Evolutionary conservation across 2,888 invertebrate genomes (phyloP).

Genomic region (Erebia ligea): DNA sequence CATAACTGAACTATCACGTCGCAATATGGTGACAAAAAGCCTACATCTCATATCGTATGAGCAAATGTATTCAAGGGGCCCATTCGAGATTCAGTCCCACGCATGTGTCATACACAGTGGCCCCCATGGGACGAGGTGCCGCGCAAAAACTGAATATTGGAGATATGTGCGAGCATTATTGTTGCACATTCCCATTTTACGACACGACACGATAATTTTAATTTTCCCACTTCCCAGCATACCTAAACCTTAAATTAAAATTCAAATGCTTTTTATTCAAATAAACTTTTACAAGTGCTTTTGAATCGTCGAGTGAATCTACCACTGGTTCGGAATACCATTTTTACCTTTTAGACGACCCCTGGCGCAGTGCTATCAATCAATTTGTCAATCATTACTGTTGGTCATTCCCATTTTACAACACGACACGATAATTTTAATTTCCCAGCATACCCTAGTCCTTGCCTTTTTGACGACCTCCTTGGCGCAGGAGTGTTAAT

Average conservation of each 20-base stretch:
- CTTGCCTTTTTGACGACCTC: too few relatives aligned
- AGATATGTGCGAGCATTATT: slow-evolving; percentile 78
- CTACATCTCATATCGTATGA: slow-evolving; percentile 66
- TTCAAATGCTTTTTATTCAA: too few relatives aligned
- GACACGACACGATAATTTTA: slow-evolving; percentile 47
- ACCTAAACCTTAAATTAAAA: neutral
- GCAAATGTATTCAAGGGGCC: slow-evolving; percentile 78
- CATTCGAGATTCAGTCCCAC: slow-evolving; percentile 67
- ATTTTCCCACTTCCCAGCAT: neutral
- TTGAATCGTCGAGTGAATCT: too few relatives aligned
- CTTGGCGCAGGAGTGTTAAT: too few relatives aligned
- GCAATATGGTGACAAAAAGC: slow-evolving; percentile 74
- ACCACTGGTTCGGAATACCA: too few relatives aligned
- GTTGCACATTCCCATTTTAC: slow-evolving; percentile 50
- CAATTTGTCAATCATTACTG: too few relatives aligned
- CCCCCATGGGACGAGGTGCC: slow-evolving; percentile 64
- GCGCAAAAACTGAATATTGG: slow-evolving; percentile 80
- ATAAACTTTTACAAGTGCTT: too few relatives aligned
- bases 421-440: too few relatives aligned
- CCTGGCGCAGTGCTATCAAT: too few relatives aligned
- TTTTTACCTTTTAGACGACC: too few relatives aligned
- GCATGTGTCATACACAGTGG: slow-evolving; percentile 78
- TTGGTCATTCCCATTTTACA: too few relatives aligned
- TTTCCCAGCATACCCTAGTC: too few relatives aligned
- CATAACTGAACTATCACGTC: slow-evolving; percentile 26